phyloP scores from a whole-genome alignment of 2,113 vertebrate genomes.

The Leuciscus idus region DNA sequence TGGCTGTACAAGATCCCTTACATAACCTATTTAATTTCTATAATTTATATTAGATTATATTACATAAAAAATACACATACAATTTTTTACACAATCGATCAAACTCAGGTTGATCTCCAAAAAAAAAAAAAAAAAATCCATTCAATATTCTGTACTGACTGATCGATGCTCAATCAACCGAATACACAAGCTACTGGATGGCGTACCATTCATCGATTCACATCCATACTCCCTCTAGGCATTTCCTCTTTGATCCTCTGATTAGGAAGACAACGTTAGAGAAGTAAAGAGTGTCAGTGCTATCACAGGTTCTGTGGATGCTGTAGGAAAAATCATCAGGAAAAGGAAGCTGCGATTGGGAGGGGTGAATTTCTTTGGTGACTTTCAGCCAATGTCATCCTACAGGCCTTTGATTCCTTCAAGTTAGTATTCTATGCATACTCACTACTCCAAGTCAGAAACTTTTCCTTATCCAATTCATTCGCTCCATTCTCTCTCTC shows the following conservation, averaged over 20 bases:
- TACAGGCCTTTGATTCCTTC: slow-evolving; percentile 29
- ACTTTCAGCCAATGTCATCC: slow-evolving; percentile 66
- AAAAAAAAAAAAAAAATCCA: too few species aligned
- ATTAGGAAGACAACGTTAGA: neutral
- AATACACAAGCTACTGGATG: slow-evolving; percentile 18
- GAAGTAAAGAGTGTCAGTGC: slow-evolving; percentile 24
- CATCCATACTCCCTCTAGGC: slow-evolving; percentile 4
- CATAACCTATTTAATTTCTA: neutral
- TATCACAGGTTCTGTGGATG: slow-evolving; percentile 9
- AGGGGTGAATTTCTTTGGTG: slow-evolving; percentile 59
- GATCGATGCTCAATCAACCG: neutral
- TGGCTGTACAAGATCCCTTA: neutral
- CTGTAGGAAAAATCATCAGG: neutral
- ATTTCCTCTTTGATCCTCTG: slow-evolving; percentile 5
- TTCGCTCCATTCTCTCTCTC: neutral
- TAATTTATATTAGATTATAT: neutral
- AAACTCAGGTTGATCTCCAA: neutral
- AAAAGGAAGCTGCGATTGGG: neutral
- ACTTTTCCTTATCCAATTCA: slow-evolving; percentile 36
- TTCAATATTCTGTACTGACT: neutral
- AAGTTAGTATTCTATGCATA: slow-evolving; percentile 33
- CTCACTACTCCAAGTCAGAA: slow-evolving; percentile 34
- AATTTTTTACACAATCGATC: neutral
- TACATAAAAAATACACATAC: neutral
- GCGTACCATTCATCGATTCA: neutral